Percentiles rank a stretch among this genome's conserved stretches.
phyloP scores from a whole-genome alignment of 2,888 invertebrate genomes.

The Apamea crenata region DNA sequence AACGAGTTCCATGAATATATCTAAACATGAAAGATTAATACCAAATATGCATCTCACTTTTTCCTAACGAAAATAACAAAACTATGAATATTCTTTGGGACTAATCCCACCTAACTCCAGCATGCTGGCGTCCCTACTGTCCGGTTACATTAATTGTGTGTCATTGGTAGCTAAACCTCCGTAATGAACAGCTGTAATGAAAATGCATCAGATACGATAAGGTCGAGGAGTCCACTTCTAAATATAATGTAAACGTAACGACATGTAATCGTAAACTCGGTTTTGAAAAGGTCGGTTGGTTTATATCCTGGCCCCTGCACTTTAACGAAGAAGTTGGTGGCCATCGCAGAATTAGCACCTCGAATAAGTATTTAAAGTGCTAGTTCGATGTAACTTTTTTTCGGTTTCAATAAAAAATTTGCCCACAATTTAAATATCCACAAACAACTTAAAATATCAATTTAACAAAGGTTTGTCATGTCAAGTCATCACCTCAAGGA shows the following conservation, averaged over 20 bases:
- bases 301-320: conserved; percentile 5
- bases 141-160: conserved; percentile 64
- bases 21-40: not conserved
- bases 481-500: not conserved
- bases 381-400: not conserved
- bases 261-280: conserved; percentile 32
- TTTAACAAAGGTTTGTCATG: not conserved
- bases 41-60: not conserved
- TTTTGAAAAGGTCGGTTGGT: conserved; percentile 48
- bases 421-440: not conserved
- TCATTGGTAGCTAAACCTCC: conserved; percentile 63
- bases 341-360: not conserved
- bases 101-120: conserved; percentile 7
- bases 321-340: conserved; percentile 18
- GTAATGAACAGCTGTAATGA: conserved; percentile 67
- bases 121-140: conserved; percentile 43
- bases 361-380: not conserved
- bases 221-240: conserved; percentile 37
- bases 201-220: conserved; percentile 63
- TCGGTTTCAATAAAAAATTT: not conserved
- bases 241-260: conserved; percentile 47
- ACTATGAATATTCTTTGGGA: not conserved
- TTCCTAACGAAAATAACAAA: not conserved
- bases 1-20: not conserved
- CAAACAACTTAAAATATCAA: not conserved